Conservation (phyloP, 2,797 vertebrate species). For the Notamacropus eugenii region DNA sequence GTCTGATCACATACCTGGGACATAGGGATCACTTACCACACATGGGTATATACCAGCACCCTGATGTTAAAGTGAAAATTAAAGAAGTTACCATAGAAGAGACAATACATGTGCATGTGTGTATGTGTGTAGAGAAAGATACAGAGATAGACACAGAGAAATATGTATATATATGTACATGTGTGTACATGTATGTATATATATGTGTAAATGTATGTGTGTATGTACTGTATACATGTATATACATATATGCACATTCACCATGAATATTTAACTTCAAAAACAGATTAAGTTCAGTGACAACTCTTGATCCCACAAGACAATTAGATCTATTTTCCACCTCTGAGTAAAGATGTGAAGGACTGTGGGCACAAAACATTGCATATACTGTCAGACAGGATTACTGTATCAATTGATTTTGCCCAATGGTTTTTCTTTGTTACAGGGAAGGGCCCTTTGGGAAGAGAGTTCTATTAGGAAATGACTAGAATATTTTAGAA, state of each 20-base stretch:
- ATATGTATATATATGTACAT: not conserved
- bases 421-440: not conserved
- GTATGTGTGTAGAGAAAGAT: no score
- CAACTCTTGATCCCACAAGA: not conserved
- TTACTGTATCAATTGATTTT: not conserved
- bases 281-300: not conserved
- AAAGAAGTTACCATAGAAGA: not conserved
- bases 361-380: not conserved
- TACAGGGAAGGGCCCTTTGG: not conserved
- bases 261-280: not conserved
- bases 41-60: no score
- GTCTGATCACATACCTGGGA: no score
- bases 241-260: not conserved
- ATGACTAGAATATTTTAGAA: not conserved
- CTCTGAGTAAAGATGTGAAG: not conserved
- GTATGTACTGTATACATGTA: no score
- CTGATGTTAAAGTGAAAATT: not conserved
- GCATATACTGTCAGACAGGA: not conserved
- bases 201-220: no score
- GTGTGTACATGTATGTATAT: no score
- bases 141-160: not conserved
- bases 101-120: no score
- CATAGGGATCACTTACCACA: not conserved
- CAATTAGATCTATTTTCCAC: not conserved
- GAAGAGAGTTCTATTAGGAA: not conserved